Percentiles rank a stretch among this genome's conserved stretches.
These are phyloP conservation scores for Heterotilapia buettikoferi DNA, from an alignment of 2,113 vertebrate genomes.

Conservation along the genomic window DNA sequence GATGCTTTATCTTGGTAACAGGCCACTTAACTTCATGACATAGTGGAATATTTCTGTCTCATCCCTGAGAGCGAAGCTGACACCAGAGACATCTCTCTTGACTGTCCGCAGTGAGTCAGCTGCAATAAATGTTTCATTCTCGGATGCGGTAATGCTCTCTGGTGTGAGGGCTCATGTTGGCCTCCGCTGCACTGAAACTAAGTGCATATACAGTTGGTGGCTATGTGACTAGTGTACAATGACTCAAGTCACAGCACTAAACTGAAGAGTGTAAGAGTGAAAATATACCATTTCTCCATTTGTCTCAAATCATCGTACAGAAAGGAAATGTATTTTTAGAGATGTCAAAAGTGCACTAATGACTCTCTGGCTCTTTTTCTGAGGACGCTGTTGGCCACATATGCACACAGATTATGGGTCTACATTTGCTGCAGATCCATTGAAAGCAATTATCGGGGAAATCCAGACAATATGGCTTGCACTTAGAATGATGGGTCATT, in stretches of 20 bases:
- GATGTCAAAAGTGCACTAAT: slow-evolving; percentile 21
- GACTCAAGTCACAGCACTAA: neutral
- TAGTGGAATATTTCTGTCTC: slow-evolving; percentile 27
- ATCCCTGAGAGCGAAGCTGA: slow-evolving; percentile 6
- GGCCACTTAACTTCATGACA: slow-evolving; percentile 13
- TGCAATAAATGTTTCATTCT: slow-evolving; percentile 26
- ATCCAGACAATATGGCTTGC: slow-evolving; percentile 15
- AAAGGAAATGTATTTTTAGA: slow-evolving; percentile 21
- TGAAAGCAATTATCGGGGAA: slow-evolving; percentile 24
- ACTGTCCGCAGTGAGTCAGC: slow-evolving; percentile 21
- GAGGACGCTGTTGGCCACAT: slow-evolving; percentile 18
- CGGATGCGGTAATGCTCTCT: neutral
- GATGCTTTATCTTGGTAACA: slow-evolving; percentile 31
- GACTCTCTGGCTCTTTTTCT: slow-evolving; percentile 21
- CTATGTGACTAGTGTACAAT: neutral
- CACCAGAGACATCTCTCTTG: slow-evolving; percentile 22
- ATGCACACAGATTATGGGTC: neutral
- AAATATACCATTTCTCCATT: slow-evolving; percentile 6
- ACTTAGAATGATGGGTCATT: slow-evolving; percentile 11
- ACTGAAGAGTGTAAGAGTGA: neutral
- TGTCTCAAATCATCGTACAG: neutral
- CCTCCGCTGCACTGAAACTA: slow-evolving; percentile 7
- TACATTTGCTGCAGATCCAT: slow-evolving; percentile 2
- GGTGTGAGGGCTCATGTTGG: neutral
- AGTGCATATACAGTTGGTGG: neutral